Evolutionary conservation across 2,797 vertebrate genomes (phyloP), one percentile per base, ranked within the genome.

Genomic region (Danio jaintianensis): DNA sequence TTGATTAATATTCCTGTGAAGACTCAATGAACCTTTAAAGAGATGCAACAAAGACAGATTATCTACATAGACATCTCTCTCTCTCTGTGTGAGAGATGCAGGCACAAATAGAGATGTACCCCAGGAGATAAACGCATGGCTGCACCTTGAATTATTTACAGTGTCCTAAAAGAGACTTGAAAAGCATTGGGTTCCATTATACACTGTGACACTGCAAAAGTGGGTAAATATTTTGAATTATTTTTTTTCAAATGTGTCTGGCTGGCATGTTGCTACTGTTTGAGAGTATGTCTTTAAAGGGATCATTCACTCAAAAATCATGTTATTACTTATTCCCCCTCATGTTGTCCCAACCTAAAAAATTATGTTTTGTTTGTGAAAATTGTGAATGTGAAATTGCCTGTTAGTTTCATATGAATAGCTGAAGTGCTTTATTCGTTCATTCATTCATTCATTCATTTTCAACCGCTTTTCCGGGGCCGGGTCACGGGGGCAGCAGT

Each of bases 41-140:
- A 64, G 59, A 64, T 42, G 36, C 68, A 75, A 75, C 47, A 53
- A 75, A 75, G 73, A 42, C 73, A 52, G 29, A 75, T 75, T 38
- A 75, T 63, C 45, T 63, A 40, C 66, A 36, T 50, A 11, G 9
- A 10, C 22, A 52, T 69, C 9, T 69, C 4, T 64, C 9, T 40
- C 59, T 45, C 3, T 13, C 4, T n/a, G 5, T 9, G 8, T 58
- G 29, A 61, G 7, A 11, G 10, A 48, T 7, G 29, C 38, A 8
- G 40, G 9, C 29, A 53, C 15, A 20, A 78, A 38, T 38, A 40
- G 76, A 78, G 40, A 78, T 61, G 36, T 64, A 53, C 48, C 61
- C 4, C 36, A 8, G 13, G 42, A 76, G 74, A 53, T 55, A 16
- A 55, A 16, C 18, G 15, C 59, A 53, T 48, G 45, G 36, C 75